These are phyloP conservation scores for Cryptophagus acutangulus DNA, from an alignment of 2,888 invertebrate genomes.

Conservation along the genomic window DNA sequence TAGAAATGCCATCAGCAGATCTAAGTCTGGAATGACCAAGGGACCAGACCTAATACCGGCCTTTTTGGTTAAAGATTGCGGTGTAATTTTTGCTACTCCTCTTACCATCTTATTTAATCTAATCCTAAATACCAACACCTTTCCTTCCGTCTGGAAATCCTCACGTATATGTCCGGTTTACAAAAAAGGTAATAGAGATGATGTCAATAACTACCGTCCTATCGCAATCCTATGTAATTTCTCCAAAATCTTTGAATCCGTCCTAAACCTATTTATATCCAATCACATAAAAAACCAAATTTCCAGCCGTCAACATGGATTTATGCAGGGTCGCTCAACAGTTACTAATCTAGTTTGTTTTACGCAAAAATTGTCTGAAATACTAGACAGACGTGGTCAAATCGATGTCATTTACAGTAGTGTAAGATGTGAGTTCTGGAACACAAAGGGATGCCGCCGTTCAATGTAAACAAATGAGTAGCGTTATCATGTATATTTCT, in stretches of 20 bases:
- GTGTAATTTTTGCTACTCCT: slow-evolving; percentile 46
- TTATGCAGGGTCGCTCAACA: slow-evolving; percentile 11
- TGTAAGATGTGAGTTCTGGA: too few relatives aligned
- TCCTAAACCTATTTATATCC: slow-evolving; percentile 6
- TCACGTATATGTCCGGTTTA: slow-evolving; percentile 5
- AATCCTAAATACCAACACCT: slow-evolving; percentile 1
- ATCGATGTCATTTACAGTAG: slow-evolving; percentile 7
- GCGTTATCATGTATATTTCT: too few relatives aligned
- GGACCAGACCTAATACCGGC: neutral
- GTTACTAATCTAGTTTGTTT: slow-evolving; percentile 10
- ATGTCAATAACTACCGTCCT: slow-evolving; percentile 11
- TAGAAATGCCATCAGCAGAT: too few relatives aligned
- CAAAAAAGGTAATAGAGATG: neutral
- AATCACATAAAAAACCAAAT: slow-evolving; percentile 7
- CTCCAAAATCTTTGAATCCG: slow-evolving; percentile 6
- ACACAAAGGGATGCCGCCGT: too few relatives aligned
- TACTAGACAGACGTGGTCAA: slow-evolving; percentile 1
- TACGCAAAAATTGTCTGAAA: slow-evolving; percentile 2
- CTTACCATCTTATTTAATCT: slow-evolving; percentile 6
- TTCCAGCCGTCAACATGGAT: slow-evolving; percentile 9
- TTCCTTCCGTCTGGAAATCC: slow-evolving; percentile 6
- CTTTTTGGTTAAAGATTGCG: slow-evolving; percentile 25
- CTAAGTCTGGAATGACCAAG: too few relatives aligned
- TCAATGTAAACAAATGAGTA: too few relatives aligned
- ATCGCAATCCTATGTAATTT: slow-evolving; percentile 12